Base-by-base conservation (phyloP, 2,113 vertebrate species). In the Thinocorus orbignyianus region DNA sequence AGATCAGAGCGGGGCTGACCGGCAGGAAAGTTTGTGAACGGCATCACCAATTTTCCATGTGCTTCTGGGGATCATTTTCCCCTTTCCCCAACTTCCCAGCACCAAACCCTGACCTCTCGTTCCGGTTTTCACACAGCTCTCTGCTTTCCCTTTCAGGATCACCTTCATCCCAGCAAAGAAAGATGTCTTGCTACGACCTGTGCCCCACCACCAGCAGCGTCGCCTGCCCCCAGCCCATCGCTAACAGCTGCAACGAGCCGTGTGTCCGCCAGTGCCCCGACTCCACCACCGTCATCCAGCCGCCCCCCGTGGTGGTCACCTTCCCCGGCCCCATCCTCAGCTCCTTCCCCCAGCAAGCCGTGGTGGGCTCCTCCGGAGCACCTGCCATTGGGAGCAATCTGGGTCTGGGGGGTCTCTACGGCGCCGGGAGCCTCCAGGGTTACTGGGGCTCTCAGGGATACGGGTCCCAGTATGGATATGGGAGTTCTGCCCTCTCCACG, bases 291-390 rank as follows among this genome's bases (percentile, higher is more conserved):
- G 0, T 96, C 2, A 95, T 96, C 79, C 96, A 96, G 48, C 96
- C 94, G 0, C 96, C 96, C 0, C 93, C 96, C 0, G 88, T 96
- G 0, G 70, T 95, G 0, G 25, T 96, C 86, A 96, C 96, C 68
- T 84, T 97, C 83, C 96, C 96, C 0, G 96, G 96, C 1, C 93
- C 96, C 93, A 96, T 96, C 83, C 95, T 96, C 86, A 96, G 93
- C 91, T 95, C 95, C 80, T 97, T 91, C 93, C 96, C 96, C 0
- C 96, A 96, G 91, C 96, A 96, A 7, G 81, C 92, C 0, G 72
- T 92, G 64, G 93, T 96, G 77, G 96, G 95, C 1, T 96, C 96
- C 0, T 4, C 92, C 0, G 93, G 95, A 58, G 89, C 19, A 0
- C 96, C 96, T 0, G 3, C 84, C 2, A 73, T 94, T 17, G 81